A percentile compares a stretch with the other conserved stretches of the same genome.
Evolutionary conservation across 2,888 invertebrate species (phyloP).

Genomic region (Lacanobia oleracea): DNA sequence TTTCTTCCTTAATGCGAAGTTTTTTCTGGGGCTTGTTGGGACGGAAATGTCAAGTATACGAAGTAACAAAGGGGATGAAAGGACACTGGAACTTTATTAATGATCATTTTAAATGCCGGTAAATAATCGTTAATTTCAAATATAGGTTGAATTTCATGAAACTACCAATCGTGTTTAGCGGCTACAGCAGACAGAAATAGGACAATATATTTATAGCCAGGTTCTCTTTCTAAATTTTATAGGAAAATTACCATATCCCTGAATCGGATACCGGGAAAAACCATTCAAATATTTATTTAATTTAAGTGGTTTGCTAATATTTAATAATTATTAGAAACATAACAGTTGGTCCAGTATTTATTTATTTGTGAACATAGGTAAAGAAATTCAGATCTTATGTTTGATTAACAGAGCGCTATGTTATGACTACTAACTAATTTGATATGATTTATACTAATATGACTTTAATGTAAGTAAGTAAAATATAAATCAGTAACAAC

Average conservation of each 20-base stretch:
- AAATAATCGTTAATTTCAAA: too few species aligned
- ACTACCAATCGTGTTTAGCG: background rate
- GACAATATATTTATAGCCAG: background rate
- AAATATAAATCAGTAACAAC: too few species aligned
- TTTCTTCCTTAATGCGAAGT: background rate
- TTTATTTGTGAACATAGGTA: too few species aligned
- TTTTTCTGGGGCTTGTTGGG: background rate
- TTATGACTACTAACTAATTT: too few species aligned
- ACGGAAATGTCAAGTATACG: slow-evolving; percentile 4
- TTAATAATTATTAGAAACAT: too few species aligned
- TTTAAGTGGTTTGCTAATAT: too few species aligned
- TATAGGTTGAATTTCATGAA: background rate
- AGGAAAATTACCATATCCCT: background rate
- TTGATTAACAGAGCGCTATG: too few species aligned
- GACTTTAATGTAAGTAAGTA: too few species aligned
- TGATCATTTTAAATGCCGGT: background rate
- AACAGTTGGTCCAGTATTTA: too few species aligned
- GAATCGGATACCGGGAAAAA: background rate
- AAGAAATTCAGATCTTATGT: too few species aligned
- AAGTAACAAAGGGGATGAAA: background rate
- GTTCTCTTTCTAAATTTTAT: background rate
- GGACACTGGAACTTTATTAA: background rate
- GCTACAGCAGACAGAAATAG: background rate
- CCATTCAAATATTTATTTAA: background rate
- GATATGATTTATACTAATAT: too few species aligned